Base-by-base conservation (phyloP, 1,140 invertebrate species). In the Drosophila sproati region DNA sequence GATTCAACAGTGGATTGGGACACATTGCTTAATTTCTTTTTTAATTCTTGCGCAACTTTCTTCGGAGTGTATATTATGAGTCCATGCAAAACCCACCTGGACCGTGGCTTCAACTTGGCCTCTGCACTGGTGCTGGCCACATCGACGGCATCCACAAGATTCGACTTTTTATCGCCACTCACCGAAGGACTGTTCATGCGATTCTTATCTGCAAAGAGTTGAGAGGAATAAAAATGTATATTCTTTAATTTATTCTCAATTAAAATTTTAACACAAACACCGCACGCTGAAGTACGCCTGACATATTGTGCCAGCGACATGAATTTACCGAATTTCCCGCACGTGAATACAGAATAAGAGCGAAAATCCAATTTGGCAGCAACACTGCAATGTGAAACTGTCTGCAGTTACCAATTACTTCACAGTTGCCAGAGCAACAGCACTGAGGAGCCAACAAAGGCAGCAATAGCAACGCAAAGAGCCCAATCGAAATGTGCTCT, bases 181-280 rank as follows among this genome's bases (percentile, higher is more conserved):
- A 92, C 56, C 7, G 91, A 88, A 54, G 90, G 88, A 75, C 88
- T 92, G 32, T 91, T 91, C 76, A 82, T 85, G 37, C 91, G 87
- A 73, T 88, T 92, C 57, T 92, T 92, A 51, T 89, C 91, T 92
- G 63, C 43, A 76, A 77, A 7, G 62, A 77, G 67, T 52, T 4
- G 39, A 10, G 43, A 60, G 70, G 56, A 48, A 54, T 43, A 6
- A 59, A 20, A 60, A 61, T n/a, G 3, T 2, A 31, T 55, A 29
- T n/a, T 41, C 47, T 55, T 63, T 50, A 43, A 43, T 43, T n/a
- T 43, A n/a, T 43, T n/a, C 10, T n/a, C n/a, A 43, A 76, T 51
- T 69, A 70, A 50, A 29, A 45, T 34, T 41, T 50, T 12, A 35
- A 35, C 10, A 12, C 5, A 37, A 37, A 5, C 5, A 10, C 1